Evolutionary conservation across 2,888 invertebrate species (phyloP).

Genomic region (Argyresthia goedartella): DNA sequence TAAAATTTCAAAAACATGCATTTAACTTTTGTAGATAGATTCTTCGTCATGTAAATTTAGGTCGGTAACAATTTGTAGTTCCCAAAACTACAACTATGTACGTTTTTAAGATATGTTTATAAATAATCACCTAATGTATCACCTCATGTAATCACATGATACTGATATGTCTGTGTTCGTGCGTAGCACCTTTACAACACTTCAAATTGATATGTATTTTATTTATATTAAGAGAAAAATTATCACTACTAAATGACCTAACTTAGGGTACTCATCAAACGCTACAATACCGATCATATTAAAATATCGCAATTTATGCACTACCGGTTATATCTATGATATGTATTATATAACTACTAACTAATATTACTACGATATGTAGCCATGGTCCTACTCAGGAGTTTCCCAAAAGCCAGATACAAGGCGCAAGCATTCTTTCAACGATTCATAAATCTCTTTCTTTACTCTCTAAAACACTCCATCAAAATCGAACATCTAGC

Average conservation of each 20-base stretch:
- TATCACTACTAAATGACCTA: constrained; percentile 4
- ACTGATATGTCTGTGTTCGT: constrained; percentile 58
- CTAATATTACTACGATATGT: constrained; percentile 49
- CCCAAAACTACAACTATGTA: not conserved
- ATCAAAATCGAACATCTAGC: constrained; percentile 39
- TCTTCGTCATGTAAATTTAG: not conserved
- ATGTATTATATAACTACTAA: constrained; percentile 34
- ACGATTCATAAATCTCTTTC: constrained; percentile 27
- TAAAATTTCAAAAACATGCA: not conserved
- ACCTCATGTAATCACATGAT: constrained; percentile 53
- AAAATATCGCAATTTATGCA: constrained; percentile 62
- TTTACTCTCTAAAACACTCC: constrained; percentile 10
- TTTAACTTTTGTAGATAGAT: not conserved
- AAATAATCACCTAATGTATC: not conserved
- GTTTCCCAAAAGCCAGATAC: constrained; percentile 65
- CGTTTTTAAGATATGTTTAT: not conserved
- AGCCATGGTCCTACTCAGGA: constrained; percentile 64
- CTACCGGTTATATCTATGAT: constrained; percentile 50
- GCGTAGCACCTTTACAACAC: constrained; percentile 53
- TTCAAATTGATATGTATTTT: constrained; percentile 23
- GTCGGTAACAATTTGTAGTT: not conserved
- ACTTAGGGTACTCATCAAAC: constrained; percentile 20
- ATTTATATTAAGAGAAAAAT: constrained; percentile 19
- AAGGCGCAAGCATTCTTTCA: constrained; percentile 67
- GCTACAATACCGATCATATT: constrained; percentile 64